A percentile compares a stretch with the other conserved stretches of the same genome.
Conservation (phyloP, 2,888 invertebrate species). For the Lagria hirta region DNA sequence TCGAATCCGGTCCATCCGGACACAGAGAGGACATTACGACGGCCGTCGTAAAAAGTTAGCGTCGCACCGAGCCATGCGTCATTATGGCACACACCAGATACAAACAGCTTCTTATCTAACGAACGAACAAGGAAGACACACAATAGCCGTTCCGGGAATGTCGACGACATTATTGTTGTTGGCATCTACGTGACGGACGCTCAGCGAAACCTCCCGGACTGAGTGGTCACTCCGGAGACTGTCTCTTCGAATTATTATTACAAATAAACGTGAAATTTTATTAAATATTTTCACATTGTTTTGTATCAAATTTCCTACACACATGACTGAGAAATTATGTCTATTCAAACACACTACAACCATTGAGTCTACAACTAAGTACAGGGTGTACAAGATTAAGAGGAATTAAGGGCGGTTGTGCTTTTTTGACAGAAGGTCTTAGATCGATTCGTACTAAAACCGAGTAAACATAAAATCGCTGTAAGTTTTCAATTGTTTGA, state of each 20-base stretch:
- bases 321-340: constrained; percentile 6
- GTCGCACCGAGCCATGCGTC: constrained; percentile 47
- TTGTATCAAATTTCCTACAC: no score
- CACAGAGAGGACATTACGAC: constrained; percentile 42
- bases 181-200: constrained; percentile 28
- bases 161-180: constrained; percentile 24
- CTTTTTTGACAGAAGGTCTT: no score
- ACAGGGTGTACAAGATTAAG: no score
- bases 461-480: no score
- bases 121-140: no score
- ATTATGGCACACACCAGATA: constrained; percentile 52
- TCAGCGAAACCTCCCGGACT: constrained; percentile 4
- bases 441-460: no score
- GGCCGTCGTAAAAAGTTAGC: constrained; percentile 53
- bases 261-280: no score
- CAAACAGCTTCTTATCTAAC: constrained; percentile 47
- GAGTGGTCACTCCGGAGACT: neutral
- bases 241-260: neutral
- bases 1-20: constrained; percentile 51
- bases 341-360: no score
- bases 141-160: constrained; percentile 35
- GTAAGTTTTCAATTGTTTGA: no score
- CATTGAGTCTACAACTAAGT: no score
- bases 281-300: no score
- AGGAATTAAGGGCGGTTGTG: no score